Base-by-base conservation (phyloP, 2,113 vertebrate species). In the Oophaga pumilio region DNA sequence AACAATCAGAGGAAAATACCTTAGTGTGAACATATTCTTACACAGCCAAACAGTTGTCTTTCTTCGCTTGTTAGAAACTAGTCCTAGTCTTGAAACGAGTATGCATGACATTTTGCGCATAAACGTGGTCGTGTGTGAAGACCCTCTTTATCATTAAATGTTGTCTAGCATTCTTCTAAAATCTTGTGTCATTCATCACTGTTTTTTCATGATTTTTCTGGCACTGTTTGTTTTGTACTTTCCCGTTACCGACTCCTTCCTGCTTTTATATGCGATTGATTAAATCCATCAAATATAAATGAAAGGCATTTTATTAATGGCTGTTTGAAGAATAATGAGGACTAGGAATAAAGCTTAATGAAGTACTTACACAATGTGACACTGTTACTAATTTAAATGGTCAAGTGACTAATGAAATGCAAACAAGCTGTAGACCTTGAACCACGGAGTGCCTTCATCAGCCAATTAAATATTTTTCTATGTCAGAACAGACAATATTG, bases 301-400 rank as follows among this genome's bases (percentile, higher is more conserved):
- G 33, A 52, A 82, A 68, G 60, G 43, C 15, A 64, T 62, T 50
- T 43, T 66, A 82, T 79, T 79, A 59, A 79, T 79, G 76, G 59
- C 22, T 66, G 60, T 59, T 59, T 82, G 62, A 82, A 68, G 62
- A 82, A 66, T 82, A 64, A 66, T 82, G 59, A 82, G 80, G 17
- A n/a, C 33, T 82, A 66, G 60, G 80, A 52, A 49, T 66, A 66
- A 66, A 59, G 60, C 80, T 26, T 82, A 82, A 82, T 82, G 80
- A 82, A 82, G 33, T 82, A 68, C 80, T 82, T 82, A 82, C 80
- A 68, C 33, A 66, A 66, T 82, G n/a, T 82, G 80, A 82, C 80
- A 82, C 80, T 82, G 80, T 52, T 82, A 82, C 80, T 66, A 82
- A 68, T 82, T 82, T 82, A 11, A 66, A 82, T 82, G 62, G 80